Conservation (phyloP, 2,797 vertebrate species). For the Cuniculus paca region DNA sequence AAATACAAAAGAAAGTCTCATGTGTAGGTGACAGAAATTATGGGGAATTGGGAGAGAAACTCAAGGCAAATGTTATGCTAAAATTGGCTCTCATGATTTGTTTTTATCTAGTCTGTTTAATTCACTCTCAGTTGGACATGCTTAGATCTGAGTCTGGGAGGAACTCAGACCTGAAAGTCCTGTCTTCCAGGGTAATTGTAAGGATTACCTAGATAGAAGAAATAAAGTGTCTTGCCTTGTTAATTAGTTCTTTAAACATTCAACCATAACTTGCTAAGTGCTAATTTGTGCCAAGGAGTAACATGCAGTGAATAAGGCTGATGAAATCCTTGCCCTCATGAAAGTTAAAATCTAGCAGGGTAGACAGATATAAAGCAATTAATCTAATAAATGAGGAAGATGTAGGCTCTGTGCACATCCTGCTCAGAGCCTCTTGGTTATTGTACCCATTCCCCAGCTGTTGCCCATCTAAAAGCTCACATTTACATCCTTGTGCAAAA, state of each 20-base stretch:
- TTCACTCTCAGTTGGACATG: constrained; percentile 42
- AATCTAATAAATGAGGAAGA: neutral
- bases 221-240: constrained; percentile 16
- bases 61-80: neutral
- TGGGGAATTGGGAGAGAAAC: neutral
- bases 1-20: neutral
- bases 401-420: accelerated
- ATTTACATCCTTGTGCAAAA: neutral
- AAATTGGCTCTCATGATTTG: neutral
- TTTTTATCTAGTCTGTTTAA: constrained; percentile 39
- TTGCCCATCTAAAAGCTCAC: neutral
- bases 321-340: neutral
- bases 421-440: neutral
- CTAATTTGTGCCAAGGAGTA: neutral
- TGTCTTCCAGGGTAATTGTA: neutral
- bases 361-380: neutral
- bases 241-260: constrained; percentile 33
- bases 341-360: neutral
- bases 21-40: neutral
- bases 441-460: neutral
- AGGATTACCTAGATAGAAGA: neutral
- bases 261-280: neutral
- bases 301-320: neutral
- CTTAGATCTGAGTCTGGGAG: constrained; percentile 13
- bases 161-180: constrained; percentile 31